phyloP scores from a whole-genome alignment of 2,113 vertebrate species.

The Brienomyrus longianalis region DNA sequence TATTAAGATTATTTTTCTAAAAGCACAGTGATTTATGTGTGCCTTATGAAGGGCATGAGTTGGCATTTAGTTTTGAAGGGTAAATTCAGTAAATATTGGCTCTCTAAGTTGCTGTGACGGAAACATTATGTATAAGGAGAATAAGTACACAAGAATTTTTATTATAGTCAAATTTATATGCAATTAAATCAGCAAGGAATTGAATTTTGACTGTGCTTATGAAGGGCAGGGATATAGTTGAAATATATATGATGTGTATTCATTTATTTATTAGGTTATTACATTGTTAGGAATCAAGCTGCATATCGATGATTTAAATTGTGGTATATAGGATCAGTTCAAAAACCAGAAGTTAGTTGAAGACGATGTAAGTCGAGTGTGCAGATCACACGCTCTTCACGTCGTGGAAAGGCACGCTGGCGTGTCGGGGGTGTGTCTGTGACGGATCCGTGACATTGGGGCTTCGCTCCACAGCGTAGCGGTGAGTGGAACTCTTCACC shows the following conservation, averaged over 20 bases:
- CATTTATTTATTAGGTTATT: not conserved
- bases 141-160: not conserved
- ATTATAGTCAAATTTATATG: not conserved
- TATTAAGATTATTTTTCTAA: not conserved
- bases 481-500: not conserved
- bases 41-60: not conserved
- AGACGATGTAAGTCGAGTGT: not conserved
- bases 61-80: not conserved
- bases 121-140: not conserved
- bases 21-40: not conserved
- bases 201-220: not conserved
- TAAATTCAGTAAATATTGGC: not conserved
- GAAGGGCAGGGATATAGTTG: not conserved
- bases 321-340: not conserved
- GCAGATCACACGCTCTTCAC: not conserved
- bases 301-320: not conserved
- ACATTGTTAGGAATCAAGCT: not conserved
- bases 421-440: slow-evolving; percentile 11
- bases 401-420: not conserved
- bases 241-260: not conserved
- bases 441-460: slow-evolving; percentile 47
- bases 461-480: not conserved
- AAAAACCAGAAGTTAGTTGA: not conserved
- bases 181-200: not conserved
- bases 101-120: not conserved